Evolutionary conservation across 2,888 invertebrate species (phyloP).

Genomic region (Autographa pulchrina): DNA sequence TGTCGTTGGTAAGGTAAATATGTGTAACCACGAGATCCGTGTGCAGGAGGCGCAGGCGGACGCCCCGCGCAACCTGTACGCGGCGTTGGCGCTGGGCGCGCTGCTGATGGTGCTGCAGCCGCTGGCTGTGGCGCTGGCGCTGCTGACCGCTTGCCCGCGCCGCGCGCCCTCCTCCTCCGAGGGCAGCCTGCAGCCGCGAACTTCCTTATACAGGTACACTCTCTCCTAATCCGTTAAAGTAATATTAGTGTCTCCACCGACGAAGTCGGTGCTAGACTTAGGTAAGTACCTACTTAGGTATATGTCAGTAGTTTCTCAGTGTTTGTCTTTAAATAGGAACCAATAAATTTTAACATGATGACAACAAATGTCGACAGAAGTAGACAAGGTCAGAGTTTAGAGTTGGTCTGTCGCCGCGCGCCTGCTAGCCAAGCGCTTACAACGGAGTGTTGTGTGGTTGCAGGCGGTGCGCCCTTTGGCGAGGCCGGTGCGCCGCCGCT

Average conservation of each 20-base stretch:
- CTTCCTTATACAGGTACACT: conserved; percentile 36
- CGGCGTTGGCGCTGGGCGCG: conserved; percentile 55
- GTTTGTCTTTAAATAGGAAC: not conserved
- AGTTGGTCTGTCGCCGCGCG: no score
- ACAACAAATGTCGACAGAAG: no score
- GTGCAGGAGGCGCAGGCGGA: conserved; percentile 73
- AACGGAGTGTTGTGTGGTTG: conserved; percentile 31
- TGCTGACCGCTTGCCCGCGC: conserved; percentile 53
- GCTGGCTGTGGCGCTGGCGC: conserved; percentile 62
- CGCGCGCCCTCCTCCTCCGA: conserved; percentile 30
- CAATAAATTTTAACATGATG: no score
- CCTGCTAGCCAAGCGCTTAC: not conserved
- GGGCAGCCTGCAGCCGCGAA: conserved; percentile 30
- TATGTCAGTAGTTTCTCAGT: not conserved
- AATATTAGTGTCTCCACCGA: no score
- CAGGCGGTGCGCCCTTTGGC: conserved; percentile 33
- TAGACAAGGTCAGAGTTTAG: no score
- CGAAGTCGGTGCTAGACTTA: no score
- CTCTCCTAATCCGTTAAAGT: not conserved
- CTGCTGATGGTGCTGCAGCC: conserved; percentile 68
- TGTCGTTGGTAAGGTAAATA: no score
- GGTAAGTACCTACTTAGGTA: no score
- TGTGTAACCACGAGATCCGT: not conserved
- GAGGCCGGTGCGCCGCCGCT: conserved; percentile 37
- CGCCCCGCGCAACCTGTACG: conserved; percentile 71